These are phyloP conservation scores for Morone chrysops DNA, from an alignment of 2,113 vertebrate species.

Conservation along the genomic window DNA sequence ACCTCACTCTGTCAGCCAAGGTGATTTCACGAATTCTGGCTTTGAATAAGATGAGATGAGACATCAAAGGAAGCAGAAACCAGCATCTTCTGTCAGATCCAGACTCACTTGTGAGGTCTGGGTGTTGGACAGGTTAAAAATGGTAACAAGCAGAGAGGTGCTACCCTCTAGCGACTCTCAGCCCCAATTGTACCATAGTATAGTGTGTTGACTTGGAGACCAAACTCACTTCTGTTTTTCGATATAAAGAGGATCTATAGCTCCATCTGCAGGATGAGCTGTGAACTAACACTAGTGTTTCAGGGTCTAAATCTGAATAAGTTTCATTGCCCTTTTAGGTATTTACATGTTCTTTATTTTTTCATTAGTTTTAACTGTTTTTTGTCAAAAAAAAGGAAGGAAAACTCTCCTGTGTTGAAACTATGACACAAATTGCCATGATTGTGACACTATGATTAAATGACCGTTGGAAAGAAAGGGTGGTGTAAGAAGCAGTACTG, in stretches of 20 bases:
- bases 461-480: background rate
- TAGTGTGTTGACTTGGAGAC: background rate
- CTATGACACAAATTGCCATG: background rate
- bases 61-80: conserved; percentile 19
- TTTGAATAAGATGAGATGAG: background rate
- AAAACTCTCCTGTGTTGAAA: conserved; percentile 10
- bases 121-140: background rate
- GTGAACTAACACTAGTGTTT: conserved; percentile 13
- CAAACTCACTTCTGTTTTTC: background rate
- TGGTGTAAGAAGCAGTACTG: background rate
- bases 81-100: conserved; percentile 21
- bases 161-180: conserved; percentile 72
- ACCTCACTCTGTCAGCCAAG: too few relatives aligned
- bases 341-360: background rate
- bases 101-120: background rate
- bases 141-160: conserved; percentile 25
- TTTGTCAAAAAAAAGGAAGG: background rate
- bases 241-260: conserved; percentile 7
- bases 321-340: background rate
- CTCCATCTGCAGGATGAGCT: conserved; percentile 65
- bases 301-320: background rate
- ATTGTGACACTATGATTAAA: conserved; percentile 1
- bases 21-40: too few relatives aligned
- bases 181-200: background rate
- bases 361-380: background rate